Evolutionary conservation across 1,140 invertebrate species (phyloP).

Genomic region (Atta texana): DNA sequence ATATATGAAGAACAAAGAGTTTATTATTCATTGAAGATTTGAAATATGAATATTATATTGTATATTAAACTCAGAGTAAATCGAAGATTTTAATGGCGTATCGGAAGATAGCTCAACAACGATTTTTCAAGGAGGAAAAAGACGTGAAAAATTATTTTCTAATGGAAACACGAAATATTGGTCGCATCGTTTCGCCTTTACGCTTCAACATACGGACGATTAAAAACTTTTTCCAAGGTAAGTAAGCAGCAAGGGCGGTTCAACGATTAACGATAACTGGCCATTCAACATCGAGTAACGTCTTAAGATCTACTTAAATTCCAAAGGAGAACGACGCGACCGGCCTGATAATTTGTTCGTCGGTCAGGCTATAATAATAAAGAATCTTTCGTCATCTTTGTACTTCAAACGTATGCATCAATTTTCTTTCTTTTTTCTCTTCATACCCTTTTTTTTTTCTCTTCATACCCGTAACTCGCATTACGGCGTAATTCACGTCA

Average conservation of each 20-base stretch:
- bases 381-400: conserved; percentile 45
- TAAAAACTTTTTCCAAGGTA: conserved; percentile 59
- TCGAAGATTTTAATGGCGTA: not conserved
- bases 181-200: conserved; percentile 31
- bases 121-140: conserved; percentile 19
- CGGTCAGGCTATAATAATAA: conserved; percentile 43
- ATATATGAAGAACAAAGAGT: not conserved
- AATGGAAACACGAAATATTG: conserved; percentile 15
- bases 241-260: conserved; percentile 60
- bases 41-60: not conserved
- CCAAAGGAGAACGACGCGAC: conserved; percentile 43
- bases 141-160: conserved; percentile 22
- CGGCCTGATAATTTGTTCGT: conserved; percentile 43
- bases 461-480: not conserved
- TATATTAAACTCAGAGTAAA: not conserved
- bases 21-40: not conserved
- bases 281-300: conserved; percentile 61
- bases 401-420: conserved; percentile 34
- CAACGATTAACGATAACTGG: conserved; percentile 62
- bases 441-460: not conserved
- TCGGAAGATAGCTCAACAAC: conserved; percentile 9
- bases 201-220: conserved; percentile 62
- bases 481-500: conserved; percentile 37
- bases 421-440: not conserved
- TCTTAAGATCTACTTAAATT: conserved; percentile 64